Evolutionary conservation across 2,888 invertebrate species (phyloP).

Genomic region (Beris morrisii): DNA sequence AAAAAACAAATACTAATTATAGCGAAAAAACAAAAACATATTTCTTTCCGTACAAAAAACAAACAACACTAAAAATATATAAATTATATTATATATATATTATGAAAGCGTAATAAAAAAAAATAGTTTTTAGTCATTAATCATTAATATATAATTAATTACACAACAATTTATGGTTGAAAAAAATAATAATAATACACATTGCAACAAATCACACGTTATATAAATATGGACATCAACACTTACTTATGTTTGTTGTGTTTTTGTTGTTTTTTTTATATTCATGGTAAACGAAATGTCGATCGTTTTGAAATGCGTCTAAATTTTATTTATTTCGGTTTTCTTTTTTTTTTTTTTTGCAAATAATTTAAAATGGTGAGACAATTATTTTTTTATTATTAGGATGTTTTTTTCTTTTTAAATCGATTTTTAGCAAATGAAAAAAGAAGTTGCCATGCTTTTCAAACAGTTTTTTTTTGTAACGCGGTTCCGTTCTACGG

Average conservation of each 20-base stretch:
- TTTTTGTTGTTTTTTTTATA: background rate
- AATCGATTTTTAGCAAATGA: slow-evolving; percentile 5
- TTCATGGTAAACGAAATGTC: background rate
- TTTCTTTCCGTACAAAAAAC: slow-evolving; percentile 28
- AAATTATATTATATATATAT: slow-evolving; percentile 13
- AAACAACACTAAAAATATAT: slow-evolving; percentile 21
- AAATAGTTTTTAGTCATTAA: slow-evolving; percentile 26
- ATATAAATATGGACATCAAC: background rate
- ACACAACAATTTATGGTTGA: slow-evolving; percentile 11
- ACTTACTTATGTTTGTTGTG: too few species aligned
- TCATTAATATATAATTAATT: slow-evolving; percentile 5
- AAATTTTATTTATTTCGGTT: slow-evolving; percentile 4
- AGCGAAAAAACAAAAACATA: slow-evolving; percentile 4
- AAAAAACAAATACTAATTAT: slow-evolving; percentile 10
- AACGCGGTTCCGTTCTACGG: too few species aligned
- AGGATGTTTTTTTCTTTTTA: background rate
- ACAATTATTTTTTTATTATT: background rate
- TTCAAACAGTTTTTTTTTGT: too few species aligned
- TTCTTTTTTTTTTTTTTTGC: background rate
- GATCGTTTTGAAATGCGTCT: background rate
- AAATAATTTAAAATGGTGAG: background rate
- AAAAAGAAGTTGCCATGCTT: background rate
- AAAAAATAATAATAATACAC: background rate
- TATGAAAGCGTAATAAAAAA: slow-evolving; percentile 18
- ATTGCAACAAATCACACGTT: slow-evolving; percentile 14